Evolutionary conservation across 2,797 vertebrate genomes (phyloP).

Genomic region (Chiloscyllium punctatum): DNA sequence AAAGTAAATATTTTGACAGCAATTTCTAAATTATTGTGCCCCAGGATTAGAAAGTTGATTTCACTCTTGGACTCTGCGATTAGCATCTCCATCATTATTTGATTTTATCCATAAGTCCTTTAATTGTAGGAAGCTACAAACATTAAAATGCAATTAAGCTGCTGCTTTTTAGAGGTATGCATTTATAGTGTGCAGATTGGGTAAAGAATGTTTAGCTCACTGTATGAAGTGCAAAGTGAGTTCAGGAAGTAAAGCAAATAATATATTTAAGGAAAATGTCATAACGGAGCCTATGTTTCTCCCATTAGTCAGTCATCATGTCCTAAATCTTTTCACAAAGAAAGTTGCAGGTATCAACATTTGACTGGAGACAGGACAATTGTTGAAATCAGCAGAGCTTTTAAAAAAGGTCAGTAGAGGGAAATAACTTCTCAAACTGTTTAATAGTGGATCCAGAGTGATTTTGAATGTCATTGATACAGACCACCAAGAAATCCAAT

Average conservation of each 20-base stretch:
- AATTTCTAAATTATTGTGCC: neutral
- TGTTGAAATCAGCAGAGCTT: neutral
- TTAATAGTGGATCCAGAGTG: too few relatives aligned
- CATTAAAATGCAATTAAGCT: neutral
- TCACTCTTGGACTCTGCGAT: neutral
- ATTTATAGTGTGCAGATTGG: neutral
- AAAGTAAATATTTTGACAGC: neutral
- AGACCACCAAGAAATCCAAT: too few relatives aligned
- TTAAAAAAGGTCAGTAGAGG: neutral
- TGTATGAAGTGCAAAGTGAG: neutral
- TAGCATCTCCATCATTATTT: neutral
- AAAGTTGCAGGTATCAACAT: neutral
- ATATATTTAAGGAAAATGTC: neutral
- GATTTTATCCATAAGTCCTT: neutral
- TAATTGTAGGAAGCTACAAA: neutral
- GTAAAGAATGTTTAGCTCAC: neutral
- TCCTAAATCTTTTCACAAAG: too few relatives aligned
- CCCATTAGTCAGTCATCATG: neutral
- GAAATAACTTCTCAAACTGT: neutral
- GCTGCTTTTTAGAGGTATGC: neutral
- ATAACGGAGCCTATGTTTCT: neutral
- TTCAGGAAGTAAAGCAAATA: neutral
- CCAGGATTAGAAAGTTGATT: neutral
- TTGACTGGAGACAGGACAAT: too few relatives aligned
- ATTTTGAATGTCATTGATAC: too few relatives aligned